phyloP scores from a whole-genome alignment of 2,888 invertebrate species.

The Maniola hyperantus region DNA sequence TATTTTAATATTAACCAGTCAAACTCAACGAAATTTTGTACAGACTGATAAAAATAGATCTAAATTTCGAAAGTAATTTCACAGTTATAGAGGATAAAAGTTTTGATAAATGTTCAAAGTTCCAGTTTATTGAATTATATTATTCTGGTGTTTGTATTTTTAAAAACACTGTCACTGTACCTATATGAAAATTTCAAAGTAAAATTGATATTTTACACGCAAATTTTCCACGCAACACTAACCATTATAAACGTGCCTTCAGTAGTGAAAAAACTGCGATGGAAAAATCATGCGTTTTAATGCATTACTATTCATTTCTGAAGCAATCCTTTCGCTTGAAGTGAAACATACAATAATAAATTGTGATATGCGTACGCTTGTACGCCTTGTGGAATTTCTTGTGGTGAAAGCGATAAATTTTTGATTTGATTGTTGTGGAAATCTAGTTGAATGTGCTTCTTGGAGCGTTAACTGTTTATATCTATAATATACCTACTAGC shows the following conservation, averaged over 20 bases:
- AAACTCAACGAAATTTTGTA: no score
- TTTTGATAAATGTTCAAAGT: no score
- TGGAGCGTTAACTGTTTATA: slow-evolving; percentile 8
- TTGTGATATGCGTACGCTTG: slow-evolving; percentile 32
- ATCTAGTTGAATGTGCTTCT: slow-evolving; percentile 17
- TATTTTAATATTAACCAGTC: no score
- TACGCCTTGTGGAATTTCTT: slow-evolving; percentile 34
- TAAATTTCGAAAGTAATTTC: no score
- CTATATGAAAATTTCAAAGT: slow-evolving; percentile 47
- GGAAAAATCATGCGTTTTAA: slow-evolving; percentile 35
- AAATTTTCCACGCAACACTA: slow-evolving; percentile 66
- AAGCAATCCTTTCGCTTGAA: slow-evolving; percentile 72
- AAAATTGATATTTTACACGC: slow-evolving; percentile 69
- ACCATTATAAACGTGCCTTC: slow-evolving; percentile 55
- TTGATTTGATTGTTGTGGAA: slow-evolving; percentile 25
- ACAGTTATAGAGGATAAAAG: no score
- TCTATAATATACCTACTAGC: not conserved
- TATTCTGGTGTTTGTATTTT: slow-evolving; percentile 5
- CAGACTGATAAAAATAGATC: no score
- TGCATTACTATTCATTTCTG: slow-evolving; percentile 59
- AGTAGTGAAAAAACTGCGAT: slow-evolving; percentile 64
- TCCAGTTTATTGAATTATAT: no score
- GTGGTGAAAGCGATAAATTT: slow-evolving; percentile 33
- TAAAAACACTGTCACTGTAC: slow-evolving; percentile 14
- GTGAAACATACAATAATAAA: slow-evolving; percentile 42